Percentiles rank a stretch among this genome's conserved stretches.
These are phyloP conservation scores for Mylabris phalerata DNA, from an alignment of 1,140 invertebrate species.

Conservation along the genomic window DNA sequence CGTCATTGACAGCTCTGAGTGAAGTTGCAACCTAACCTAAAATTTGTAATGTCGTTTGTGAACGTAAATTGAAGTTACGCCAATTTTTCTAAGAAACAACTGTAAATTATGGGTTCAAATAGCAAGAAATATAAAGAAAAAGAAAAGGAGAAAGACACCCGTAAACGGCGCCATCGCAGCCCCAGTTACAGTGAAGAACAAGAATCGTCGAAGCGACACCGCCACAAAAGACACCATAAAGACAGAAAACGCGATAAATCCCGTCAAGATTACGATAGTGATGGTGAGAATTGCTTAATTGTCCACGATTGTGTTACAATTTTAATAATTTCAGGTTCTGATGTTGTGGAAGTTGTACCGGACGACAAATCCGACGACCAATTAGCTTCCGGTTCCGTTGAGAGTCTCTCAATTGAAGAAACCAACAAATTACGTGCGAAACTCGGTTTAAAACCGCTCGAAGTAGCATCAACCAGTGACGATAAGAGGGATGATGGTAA, in stretches of 20 bases:
- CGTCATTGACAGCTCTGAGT: no score
- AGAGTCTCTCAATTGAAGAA: slow-evolving; percentile 77
- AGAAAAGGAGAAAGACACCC: slow-evolving; percentile 41
- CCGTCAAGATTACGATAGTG: slow-evolving; percentile 49
- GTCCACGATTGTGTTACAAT: background rate
- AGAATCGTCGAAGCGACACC: slow-evolving; percentile 49
- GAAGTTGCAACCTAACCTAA: no score
- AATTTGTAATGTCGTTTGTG: background rate
- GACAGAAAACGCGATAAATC: slow-evolving; percentile 49
- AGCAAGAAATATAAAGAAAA: slow-evolving; percentile 47
- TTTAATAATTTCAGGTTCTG: slow-evolving; percentile 27
- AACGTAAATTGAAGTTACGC: slow-evolving; percentile 12
- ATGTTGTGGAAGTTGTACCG: slow-evolving; percentile 38
- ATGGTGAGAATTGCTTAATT: slow-evolving; percentile 42
- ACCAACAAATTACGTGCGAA: slow-evolving; percentile 89
- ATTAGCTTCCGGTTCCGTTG: slow-evolving; percentile 35
- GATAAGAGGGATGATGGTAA: slow-evolving; percentile 46
- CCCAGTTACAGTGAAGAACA: slow-evolving; percentile 44
- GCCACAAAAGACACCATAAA: slow-evolving; percentile 55
- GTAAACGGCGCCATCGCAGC: slow-evolving; percentile 47
- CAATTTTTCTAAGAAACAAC: slow-evolving; percentile 13
- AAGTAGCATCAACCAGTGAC: slow-evolving; percentile 47
- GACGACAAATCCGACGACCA: slow-evolving; percentile 11
- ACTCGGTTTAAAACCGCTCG: slow-evolving; percentile 87
- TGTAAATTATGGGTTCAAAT: slow-evolving; percentile 48